Base-by-base conservation (phyloP, 2,797 vertebrate species). In the Argya squamiceps region DNA sequence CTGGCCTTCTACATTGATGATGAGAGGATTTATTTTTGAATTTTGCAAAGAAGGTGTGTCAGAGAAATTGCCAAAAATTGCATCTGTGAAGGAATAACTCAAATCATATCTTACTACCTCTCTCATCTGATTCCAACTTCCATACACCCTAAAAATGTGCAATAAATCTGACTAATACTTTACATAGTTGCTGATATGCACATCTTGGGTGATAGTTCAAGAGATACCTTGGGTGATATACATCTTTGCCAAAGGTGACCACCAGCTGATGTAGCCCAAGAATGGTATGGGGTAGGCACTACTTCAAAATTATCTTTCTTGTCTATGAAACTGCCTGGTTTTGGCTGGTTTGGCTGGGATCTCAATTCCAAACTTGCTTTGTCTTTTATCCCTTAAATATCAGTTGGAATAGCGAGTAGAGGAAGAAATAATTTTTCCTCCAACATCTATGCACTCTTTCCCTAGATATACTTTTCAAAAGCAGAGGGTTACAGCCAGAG, bases 401-500 rank as follows among this genome's bases (percentile, higher is more conserved):
- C 65, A 44, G 37, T 59, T 80, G 43, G 53, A 88, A 39, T 10
- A 88, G 49, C 46, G 12, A 64, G 15, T 32, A 77, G 64, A 65
- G 37, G 17, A 41, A 59, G 81, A 95, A 78, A 3, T 21, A 74
- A 21, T 81, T 91, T 91, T 95, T 27, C 29, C 18, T 88, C 18
- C 84, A 80, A 84, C 84, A 24, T 94, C 56, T 84, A 44, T 17
- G 32, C 29, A 23, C 9, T 59, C 4, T 69, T 92, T 71, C 39
- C 26, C n/a, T 84, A 62, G 55, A 14, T 58, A 12, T 24, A 18
- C 23, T 94, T 95, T 93, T 55, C 67, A 96, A 93, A 96, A 62
- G 36, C 37, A 90, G 30, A 87, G 23, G 58, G 82, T 88, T 89
- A 83, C 74, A 93, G 62, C 60, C 95, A 80, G 77, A 96, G 84